These are phyloP conservation scores for Hylaeus volcanicus DNA, from an alignment of 1,140 invertebrate species.

Conservation along the genomic window DNA sequence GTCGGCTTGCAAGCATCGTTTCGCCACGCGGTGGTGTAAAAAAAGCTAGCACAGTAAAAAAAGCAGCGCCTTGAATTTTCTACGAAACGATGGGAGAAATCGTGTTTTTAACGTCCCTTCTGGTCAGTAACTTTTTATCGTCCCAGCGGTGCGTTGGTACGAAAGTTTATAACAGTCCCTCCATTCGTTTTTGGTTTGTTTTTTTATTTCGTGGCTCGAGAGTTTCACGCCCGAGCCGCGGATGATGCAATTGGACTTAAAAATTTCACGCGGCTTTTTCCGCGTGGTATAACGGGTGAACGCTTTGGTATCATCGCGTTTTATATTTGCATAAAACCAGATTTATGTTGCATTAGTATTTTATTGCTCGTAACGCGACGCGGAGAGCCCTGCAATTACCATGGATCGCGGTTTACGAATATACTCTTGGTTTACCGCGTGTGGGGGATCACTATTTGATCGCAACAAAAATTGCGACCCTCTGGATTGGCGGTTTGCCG, in stretches of 20 bases:
- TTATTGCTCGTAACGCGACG: slow-evolving; percentile 5
- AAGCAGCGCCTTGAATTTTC: not conserved
- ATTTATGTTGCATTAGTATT: slow-evolving; percentile 28
- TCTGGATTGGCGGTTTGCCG: not conserved
- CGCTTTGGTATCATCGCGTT: slow-evolving; percentile 1
- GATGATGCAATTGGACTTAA: not conserved
- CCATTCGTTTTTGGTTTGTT: too few relatives aligned
- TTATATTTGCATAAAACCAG: slow-evolving; percentile 29
- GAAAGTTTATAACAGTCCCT: too few relatives aligned
- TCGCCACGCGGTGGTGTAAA: not conserved
- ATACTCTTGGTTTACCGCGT: not conserved
- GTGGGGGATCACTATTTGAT: not conserved
- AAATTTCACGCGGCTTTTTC: not conserved
- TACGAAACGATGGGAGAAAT: not conserved
- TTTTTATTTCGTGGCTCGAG: too few relatives aligned
- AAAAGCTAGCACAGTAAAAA: not conserved
- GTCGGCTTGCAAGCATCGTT: too few relatives aligned
- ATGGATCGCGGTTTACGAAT: slow-evolving; percentile 24
- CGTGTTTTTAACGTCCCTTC: not conserved
- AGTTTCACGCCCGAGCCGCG: not conserved
- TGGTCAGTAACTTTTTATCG: not conserved
- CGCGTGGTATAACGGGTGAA: not conserved
- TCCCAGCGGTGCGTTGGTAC: too few relatives aligned
- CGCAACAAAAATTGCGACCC: not conserved
- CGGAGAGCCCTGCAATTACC: not conserved